Evolutionary conservation across 2,888 invertebrate genomes (phyloP).

Genomic region (Anaspis maculata): DNA sequence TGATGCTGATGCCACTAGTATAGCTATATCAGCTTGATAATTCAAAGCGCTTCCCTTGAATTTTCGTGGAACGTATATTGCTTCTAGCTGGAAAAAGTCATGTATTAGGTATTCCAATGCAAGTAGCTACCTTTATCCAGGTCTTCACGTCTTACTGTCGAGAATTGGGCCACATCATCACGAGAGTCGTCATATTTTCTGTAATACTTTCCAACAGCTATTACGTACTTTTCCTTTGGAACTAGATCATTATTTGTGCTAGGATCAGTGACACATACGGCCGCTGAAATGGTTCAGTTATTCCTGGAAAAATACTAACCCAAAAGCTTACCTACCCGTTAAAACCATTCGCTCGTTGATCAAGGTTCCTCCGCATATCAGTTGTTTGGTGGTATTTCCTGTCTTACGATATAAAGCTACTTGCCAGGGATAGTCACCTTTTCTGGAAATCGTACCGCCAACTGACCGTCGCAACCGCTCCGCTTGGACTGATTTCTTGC

Average conservation of each 20-base stretch:
- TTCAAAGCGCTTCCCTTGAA: constrained; percentile 24
- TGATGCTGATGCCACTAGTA: constrained; percentile 27
- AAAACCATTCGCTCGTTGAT: constrained; percentile 26
- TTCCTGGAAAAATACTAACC: too few relatives aligned
- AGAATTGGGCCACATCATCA: too few relatives aligned
- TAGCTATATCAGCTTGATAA: constrained; percentile 33
- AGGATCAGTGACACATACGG: constrained; percentile 29
- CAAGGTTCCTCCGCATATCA: constrained; percentile 32
- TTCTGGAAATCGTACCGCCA: constrained; percentile 22
- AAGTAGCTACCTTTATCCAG: too few relatives aligned
- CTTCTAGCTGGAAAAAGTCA: too few relatives aligned
- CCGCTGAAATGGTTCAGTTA: too few relatives aligned
- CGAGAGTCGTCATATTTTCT: constrained; percentile 22
- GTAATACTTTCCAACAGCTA: constrained; percentile 35
- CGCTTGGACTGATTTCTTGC: constrained; percentile 27
- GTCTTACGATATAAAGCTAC: constrained; percentile 27
- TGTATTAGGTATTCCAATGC: too few relatives aligned
- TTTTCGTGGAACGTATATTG: constrained; percentile 17
- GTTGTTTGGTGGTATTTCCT: constrained; percentile 1
- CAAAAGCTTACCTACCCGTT: too few relatives aligned
- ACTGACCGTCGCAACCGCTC: constrained; percentile 27
- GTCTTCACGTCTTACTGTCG: too few relatives aligned
- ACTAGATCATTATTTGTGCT: not conserved
- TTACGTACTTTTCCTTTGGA: constrained; percentile 10
- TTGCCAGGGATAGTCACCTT: constrained; percentile 35